Percentiles rank a stretch among this genome's conserved stretches.
These are phyloP conservation scores for Chalcosyrphus nemorum DNA, from an alignment of 2,888 invertebrate genomes.

Conservation along the genomic window DNA sequence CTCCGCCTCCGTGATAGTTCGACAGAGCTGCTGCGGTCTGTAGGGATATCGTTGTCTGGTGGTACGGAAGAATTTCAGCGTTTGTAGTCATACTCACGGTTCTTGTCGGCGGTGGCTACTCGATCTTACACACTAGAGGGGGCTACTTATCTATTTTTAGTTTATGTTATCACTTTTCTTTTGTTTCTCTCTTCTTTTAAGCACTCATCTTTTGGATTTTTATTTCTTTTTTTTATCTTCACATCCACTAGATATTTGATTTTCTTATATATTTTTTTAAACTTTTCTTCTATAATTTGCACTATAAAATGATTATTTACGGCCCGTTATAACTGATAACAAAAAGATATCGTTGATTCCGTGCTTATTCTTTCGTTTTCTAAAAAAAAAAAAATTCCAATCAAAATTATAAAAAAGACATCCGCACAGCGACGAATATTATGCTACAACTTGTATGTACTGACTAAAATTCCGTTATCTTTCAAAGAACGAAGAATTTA, in stretches of 20 bases:
- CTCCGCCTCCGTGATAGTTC: slow-evolving; percentile 79
- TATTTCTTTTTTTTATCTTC: slow-evolving; percentile 16
- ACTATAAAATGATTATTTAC: neutral
- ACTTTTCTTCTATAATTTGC: slow-evolving; percentile 2
- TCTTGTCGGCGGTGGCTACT: neutral
- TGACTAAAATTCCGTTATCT: slow-evolving; percentile 54
- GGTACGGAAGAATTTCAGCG: slow-evolving; percentile 81
- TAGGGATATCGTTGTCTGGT: slow-evolving; percentile 80
- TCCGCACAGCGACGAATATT: no score
- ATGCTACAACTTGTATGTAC: slow-evolving; percentile 22
- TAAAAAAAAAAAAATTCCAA: no score
- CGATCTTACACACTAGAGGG: slow-evolving; percentile 18
- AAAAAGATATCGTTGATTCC: slow-evolving; percentile 51
- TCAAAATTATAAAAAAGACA: no score
- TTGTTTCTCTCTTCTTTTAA: slow-evolving; percentile 12
- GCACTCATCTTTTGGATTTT: slow-evolving; percentile 39
- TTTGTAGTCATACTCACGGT: slow-evolving; percentile 79
- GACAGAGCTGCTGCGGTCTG: slow-evolving; percentile 80
- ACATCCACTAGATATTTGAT: slow-evolving; percentile 38
- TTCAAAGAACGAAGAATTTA: slow-evolving; percentile 14
- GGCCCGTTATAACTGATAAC: slow-evolving; percentile 35
- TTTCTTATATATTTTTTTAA: neutral
- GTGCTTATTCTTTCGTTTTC: slow-evolving; percentile 2
- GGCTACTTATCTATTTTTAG: slow-evolving; percentile 41
- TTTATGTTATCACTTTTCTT: slow-evolving; percentile 51